These are phyloP conservation scores for Paguma larvata DNA, from an alignment of 2,797 vertebrate genomes.

Conservation along the genomic window DNA sequence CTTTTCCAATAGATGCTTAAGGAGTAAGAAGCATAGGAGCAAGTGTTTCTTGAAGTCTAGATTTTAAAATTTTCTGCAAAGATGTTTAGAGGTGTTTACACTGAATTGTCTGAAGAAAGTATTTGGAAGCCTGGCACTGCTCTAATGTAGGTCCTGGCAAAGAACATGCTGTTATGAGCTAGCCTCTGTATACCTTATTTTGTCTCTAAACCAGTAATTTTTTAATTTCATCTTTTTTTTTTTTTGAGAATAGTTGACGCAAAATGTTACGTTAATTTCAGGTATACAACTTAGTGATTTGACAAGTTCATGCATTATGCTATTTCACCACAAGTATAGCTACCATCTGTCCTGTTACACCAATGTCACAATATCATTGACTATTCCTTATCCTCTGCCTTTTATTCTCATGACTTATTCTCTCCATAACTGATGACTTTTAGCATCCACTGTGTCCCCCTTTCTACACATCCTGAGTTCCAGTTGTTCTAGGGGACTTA, in stretches of 20 bases:
- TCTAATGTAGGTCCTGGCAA: conserved; percentile 69
- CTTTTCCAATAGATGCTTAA: not conserved
- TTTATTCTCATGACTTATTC: not conserved
- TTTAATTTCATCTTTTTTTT: not conserved
- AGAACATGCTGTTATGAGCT: not conserved
- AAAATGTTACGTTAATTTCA: not conserved
- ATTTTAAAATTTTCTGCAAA: conserved; percentile 63
- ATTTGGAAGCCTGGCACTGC: not conserved
- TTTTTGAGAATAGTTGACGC: not conserved
- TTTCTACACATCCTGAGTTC: not conserved
- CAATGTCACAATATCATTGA: not conserved
- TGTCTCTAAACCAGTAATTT: not conserved
- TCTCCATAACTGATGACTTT: not conserved
- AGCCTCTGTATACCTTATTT: conserved; percentile 43
- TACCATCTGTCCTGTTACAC: not conserved
- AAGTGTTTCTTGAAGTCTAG: conserved; percentile 34
- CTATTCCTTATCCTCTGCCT: not conserved
- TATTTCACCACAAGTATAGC: not conserved
- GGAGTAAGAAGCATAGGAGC: not conserved
- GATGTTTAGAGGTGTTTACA: conserved; percentile 72
- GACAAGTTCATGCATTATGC: not conserved
- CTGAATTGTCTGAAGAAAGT: conserved; percentile 48
- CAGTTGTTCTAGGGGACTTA: not conserved
- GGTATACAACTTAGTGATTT: not conserved
- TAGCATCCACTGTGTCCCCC: not conserved